A percentile compares a stretch with the other conserved stretches of the same genome.
phyloP scores from a whole-genome alignment of 2,888 invertebrate genomes.

The Anticlea derivata region DNA sequence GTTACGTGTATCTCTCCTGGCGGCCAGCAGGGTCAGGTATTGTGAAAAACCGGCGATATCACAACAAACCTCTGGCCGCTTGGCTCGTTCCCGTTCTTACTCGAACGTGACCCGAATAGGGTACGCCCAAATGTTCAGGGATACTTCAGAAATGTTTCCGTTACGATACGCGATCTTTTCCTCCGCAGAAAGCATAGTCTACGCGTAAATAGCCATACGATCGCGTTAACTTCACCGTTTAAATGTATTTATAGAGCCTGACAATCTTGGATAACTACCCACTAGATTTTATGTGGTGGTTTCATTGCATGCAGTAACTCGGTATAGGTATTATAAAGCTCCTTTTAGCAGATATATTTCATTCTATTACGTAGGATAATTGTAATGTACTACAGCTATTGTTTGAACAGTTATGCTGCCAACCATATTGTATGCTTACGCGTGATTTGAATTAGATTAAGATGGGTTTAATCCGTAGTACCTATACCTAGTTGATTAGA shows the following conservation, averaged over 20 bases:
- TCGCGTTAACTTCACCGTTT: conserved; percentile 62
- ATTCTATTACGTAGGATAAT: too few relatives aligned
- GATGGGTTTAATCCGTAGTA: not conserved
- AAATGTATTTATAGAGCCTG: conserved; percentile 52
- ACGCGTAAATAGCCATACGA: conserved; percentile 73
- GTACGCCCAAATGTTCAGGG: conserved; percentile 62
- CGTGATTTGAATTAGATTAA: conserved; percentile 12
- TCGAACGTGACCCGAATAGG: conserved; percentile 73
- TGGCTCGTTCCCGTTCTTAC: conserved; percentile 73
- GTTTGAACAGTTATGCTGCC: not conserved
- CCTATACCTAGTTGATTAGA: not conserved
- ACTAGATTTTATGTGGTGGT: conserved; percentile 39
- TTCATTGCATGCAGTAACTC: too few relatives aligned
- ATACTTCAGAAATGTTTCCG: conserved; percentile 79
- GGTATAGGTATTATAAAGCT: too few relatives aligned
- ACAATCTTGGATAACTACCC: conserved; percentile 38
- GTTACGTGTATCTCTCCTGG: conserved; percentile 68
- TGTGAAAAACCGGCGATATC: conserved; percentile 76
- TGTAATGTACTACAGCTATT: not conserved
- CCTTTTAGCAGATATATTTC: too few relatives aligned
- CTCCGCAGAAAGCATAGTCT: conserved; percentile 68
- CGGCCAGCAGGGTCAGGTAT: conserved; percentile 70
- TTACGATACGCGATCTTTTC: conserved; percentile 75
- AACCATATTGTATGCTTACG: conserved; percentile 1
- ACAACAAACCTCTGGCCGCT: conserved; percentile 79